phyloP scores from a whole-genome alignment of 2,888 invertebrate genomes.

The Papilio protenor region DNA sequence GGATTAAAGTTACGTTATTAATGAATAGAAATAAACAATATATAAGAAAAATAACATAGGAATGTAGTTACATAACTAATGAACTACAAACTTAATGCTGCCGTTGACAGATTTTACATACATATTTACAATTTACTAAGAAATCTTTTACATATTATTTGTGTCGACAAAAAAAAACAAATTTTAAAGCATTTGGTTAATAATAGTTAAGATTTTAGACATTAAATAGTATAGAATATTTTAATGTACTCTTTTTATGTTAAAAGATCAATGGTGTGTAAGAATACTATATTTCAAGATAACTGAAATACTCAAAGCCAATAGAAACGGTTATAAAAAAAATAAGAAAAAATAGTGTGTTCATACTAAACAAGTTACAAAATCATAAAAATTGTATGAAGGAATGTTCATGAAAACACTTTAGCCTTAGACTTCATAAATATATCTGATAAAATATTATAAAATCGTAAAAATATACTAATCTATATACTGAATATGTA shows the following conservation, averaged over 20 bases:
- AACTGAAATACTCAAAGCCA: no score
- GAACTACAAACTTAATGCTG: conserved; percentile 3
- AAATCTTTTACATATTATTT: not conserved
- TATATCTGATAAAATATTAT: conserved; percentile 20
- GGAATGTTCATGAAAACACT: conserved; percentile 1
- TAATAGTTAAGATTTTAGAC: not conserved
- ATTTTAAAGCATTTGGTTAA: not conserved
- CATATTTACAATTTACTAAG: conserved; percentile 2
- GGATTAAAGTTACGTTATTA: conserved; percentile 4
- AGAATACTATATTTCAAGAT: no score
- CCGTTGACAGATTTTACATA: not conserved
- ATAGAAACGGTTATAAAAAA: no score
- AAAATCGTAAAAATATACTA: conserved; percentile 27
- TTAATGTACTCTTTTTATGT: not conserved
- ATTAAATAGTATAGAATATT: no score
- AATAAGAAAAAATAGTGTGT: no score
- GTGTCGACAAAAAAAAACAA: not conserved
- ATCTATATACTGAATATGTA: not conserved
- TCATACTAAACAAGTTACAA: no score
- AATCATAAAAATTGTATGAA: not conserved
- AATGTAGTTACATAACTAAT: not conserved
- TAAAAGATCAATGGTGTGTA: no score
- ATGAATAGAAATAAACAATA: not conserved
- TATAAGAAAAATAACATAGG: not conserved
- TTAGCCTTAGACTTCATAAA: not conserved